Percentiles rank a stretch among this genome's conserved stretches.
These are phyloP conservation scores for Leptobrachium leishanense DNA, from an alignment of 2,113 vertebrate species.

Conservation along the genomic window DNA sequence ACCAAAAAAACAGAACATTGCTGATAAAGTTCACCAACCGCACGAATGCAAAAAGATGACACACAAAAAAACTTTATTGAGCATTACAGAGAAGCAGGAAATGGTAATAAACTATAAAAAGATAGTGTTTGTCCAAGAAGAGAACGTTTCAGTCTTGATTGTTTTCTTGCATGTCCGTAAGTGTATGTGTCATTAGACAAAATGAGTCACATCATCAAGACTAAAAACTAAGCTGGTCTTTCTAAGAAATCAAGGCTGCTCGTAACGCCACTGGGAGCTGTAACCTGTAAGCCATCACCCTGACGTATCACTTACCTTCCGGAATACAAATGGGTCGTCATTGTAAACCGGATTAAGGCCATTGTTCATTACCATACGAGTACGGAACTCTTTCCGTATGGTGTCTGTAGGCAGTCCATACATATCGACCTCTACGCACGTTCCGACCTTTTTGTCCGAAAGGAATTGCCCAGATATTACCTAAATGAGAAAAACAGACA, in stretches of 20 bases:
- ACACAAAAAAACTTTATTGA: no score
- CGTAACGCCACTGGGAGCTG: no score
- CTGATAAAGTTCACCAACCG: not conserved
- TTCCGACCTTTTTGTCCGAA: conserved; percentile 97
- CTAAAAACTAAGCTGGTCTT: no score
- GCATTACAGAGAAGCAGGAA: no score
- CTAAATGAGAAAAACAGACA: conserved; percentile 56
- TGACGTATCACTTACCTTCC: conserved; percentile 77
- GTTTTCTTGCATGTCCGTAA: no score
- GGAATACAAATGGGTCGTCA: conserved; percentile 95
- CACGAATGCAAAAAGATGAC: not conserved
- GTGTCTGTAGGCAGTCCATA: conserved; percentile 96
- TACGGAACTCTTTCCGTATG: conserved; percentile 95
- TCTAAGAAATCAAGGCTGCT: no score
- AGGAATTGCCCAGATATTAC: conserved; percentile 97
- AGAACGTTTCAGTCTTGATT: no score
- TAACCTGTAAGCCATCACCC: no score
- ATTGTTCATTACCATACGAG: conserved; percentile 99
- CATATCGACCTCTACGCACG: conserved; percentile 97
- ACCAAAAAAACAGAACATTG: conserved; percentile 48
- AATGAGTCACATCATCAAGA: no score
- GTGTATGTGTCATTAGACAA: no score
- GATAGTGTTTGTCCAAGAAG: no score
- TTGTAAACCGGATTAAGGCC: conserved; percentile 97
- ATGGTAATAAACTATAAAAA: no score